Evolutionary conservation across 2,888 invertebrate species (phyloP), one percentile per base, ranked within the genome.

Genomic region (Saturnia japonica): DNA sequence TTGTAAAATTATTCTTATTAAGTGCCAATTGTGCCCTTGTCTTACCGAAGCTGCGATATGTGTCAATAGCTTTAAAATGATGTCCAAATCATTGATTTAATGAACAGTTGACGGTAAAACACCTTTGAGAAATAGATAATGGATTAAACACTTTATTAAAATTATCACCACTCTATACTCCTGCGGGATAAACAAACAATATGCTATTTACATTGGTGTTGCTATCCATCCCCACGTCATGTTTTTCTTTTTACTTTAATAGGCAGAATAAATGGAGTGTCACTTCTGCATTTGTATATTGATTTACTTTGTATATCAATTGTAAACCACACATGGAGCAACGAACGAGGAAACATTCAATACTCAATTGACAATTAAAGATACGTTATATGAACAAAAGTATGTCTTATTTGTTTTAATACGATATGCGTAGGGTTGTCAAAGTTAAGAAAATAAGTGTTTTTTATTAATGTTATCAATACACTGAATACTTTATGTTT

Each of bases 311-410:
- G 22, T n/a, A n/a, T n/a, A n/a, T n/a, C n/a, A n/a, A n/a, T 28
- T 34, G 16, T 2, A 62, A 62, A 19, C 8, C 40, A 64, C n/a
- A 40, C 1, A 19, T 16, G 40, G 40, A 64, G n/a, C 19, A n/a
- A 64, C 40, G 40, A n/a, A 40, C n/a, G n/a, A 40, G 64, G 34
- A 60, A 19, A 64, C 11, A 64, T 28, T 14, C 25, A 28, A 14
- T 14, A 60, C 57, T 64, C 40, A 64, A 64, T 64, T 64, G 64
- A 40, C 64, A 40, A 40, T 64, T 60, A 60, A 60, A 40, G 64
- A 64, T 64, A 64, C 19, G 64, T 40, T 64, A 40, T 64, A 40
- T 40, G 40, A 64, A 64, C 40, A 40, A 19, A 40, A 40, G 40
- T 19, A 22, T 64, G 19, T 40, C n/a, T 64, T 64, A 64, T 64